Evolutionary conservation across 2,113 vertebrate species (phyloP).

Genomic region (Chloroceryle aenea): DNA sequence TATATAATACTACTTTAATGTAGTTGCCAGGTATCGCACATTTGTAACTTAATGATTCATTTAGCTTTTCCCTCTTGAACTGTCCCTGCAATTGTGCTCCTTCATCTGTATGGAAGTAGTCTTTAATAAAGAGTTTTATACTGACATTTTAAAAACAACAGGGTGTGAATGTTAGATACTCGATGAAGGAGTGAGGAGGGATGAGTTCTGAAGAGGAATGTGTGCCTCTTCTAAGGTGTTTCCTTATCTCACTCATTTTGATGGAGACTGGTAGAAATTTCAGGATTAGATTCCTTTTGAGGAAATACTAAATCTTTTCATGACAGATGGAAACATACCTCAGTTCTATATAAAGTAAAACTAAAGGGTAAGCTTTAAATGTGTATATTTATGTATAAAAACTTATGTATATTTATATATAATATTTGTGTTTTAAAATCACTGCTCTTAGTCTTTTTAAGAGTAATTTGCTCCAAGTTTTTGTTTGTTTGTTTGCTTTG

Average conservation of each 20-base stretch:
- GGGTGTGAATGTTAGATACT: not conserved
- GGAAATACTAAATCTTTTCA: not conserved
- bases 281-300: not conserved
- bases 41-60: not conserved
- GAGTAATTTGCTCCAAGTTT: not conserved
- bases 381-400: no score
- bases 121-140: not conserved
- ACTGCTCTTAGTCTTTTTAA: not conserved
- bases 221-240: not conserved
- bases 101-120: not conserved
- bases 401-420: no score
- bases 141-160: not conserved
- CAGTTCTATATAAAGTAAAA: not conserved
- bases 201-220: not conserved
- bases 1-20: not conserved
- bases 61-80: not conserved
- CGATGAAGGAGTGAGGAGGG: not conserved
- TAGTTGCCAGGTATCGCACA: not conserved
- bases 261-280: rapidly evolving
- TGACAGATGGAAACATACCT: not conserved
- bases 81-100: not conserved
- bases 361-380: not conserved
- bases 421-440: not conserved
- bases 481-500: no score
- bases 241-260: not conserved